Percentiles rank a stretch among this genome's conserved stretches.
These are phyloP conservation scores for Lithophane socia DNA, from an alignment of 2,888 invertebrate species.

Conservation along the genomic window DNA sequence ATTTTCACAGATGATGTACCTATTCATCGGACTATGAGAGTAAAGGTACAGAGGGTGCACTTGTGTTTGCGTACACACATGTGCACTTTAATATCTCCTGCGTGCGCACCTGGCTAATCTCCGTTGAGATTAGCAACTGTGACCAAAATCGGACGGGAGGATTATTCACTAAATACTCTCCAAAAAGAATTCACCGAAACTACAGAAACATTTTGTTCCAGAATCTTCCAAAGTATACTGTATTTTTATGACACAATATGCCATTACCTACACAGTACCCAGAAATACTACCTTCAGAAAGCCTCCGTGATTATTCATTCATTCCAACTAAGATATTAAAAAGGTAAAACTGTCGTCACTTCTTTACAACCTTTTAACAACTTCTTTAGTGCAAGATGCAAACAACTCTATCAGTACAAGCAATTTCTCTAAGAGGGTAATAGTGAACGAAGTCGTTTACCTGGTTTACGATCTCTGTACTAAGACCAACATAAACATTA, in stretches of 20 bases:
- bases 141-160: no score
- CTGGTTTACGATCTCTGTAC: conserved; percentile 55
- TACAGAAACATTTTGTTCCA: not conserved
- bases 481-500: conserved; percentile 59
- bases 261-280: not conserved
- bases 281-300: not conserved
- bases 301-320: conserved; percentile 11
- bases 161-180: no score
- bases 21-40: no score
- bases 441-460: conserved; percentile 57
- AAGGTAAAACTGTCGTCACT: conserved; percentile 27
- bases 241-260: not conserved
- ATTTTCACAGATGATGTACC: no score
- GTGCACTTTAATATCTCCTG: no score
- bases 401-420: conserved; percentile 42
- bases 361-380: conserved; percentile 39
- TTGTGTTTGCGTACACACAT: no score
- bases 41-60: no score
- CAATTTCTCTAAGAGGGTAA: conserved; percentile 55
- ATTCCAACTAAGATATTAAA: conserved; percentile 4
- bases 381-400: conserved; percentile 40
- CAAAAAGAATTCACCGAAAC: no score
- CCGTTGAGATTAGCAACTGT: no score
- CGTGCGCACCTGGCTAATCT: no score
- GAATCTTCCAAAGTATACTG: not conserved